Evolutionary conservation across 2,113 vertebrate species (phyloP).

Genomic region (Galbula dea): DNA sequence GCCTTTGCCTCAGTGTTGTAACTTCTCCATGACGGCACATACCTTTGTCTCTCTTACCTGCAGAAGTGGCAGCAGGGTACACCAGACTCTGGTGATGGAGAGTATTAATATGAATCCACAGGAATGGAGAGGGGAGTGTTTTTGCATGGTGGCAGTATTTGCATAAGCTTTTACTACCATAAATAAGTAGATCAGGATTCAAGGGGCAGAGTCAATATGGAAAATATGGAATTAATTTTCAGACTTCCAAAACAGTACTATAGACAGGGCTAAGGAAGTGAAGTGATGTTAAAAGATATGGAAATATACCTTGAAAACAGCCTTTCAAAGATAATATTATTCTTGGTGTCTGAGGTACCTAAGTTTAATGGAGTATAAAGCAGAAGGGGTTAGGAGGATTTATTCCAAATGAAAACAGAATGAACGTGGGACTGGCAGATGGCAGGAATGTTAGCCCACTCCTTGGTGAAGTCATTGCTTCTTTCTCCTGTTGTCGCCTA

Average conservation of each 20-base stretch:
- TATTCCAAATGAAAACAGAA: constrained; percentile 41
- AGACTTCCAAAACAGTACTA: neutral
- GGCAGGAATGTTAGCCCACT: neutral
- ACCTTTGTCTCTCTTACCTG: neutral
- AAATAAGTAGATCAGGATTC: neutral
- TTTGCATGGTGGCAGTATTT: neutral
- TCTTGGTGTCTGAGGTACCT: neutral
- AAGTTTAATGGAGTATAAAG: neutral
- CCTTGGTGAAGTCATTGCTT: neutral
- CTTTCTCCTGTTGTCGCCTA: neutral
- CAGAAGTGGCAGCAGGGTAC: neutral
- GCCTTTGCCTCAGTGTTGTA: neutral
- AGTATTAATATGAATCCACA: neutral
- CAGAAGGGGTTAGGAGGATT: neutral
- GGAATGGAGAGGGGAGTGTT: neutral
- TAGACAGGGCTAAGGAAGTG: neutral
- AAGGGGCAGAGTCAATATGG: neutral
- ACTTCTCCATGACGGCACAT: neutral
- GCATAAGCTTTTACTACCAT: neutral
- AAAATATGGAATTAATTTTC: constrained; percentile 11
- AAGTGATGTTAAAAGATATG: neutral
- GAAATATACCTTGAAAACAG: neutral
- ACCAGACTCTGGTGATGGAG: neutral
- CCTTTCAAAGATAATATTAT: neutral
- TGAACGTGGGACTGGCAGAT: neutral